Base-by-base conservation (phyloP, 2,888 invertebrate species). In the Chelonus formosanus region DNA sequence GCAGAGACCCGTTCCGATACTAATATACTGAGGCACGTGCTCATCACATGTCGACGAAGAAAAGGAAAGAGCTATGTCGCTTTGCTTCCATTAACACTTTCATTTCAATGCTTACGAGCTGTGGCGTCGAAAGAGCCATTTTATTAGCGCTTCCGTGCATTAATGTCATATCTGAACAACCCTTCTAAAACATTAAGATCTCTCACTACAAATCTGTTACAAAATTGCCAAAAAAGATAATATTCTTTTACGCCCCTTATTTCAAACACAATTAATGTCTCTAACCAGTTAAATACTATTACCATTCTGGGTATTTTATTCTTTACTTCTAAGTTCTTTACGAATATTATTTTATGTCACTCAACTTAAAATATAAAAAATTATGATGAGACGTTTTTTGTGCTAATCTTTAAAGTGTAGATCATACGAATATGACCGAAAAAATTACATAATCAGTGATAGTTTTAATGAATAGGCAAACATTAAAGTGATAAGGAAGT, bases 1-100 rank as follows among this genome's bases (percentile, higher is more conserved):
- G 59, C 59, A 68, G 60, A 65, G 44, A 44, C 59, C 44, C 45
- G 56, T 56, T 63, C 45, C 54, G 48, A 56, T 66, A 61, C 56
- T 61, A 66, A 66, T 66, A 66, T 52, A 35, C 43, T 56, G 56
- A 73, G 79, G 83, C 83, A 84, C 80, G 82, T 83, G 83, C 82
- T 81, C 80, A 77, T 83, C 83, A 83, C 81, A 82, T 83, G 83
- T 81, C 74, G 68, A 70, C 70, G 58, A 56, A 65, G 67, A 66
- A 69, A 71, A 72, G 48, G 10, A 59, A 63, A 55, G 20, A 44
- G 64, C 62, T 61, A 69, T 32, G 61, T 70, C 70, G 67, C 71
- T 48, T 43, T 63, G 61, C 56, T 60, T 36, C 55, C 65, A 65
- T 70, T 48, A 63, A 71, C 59, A 65, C 63, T 70, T 66, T 61